Conservation (phyloP, 2,797 vertebrate species). For the Chloroceryle amazona region DNA sequence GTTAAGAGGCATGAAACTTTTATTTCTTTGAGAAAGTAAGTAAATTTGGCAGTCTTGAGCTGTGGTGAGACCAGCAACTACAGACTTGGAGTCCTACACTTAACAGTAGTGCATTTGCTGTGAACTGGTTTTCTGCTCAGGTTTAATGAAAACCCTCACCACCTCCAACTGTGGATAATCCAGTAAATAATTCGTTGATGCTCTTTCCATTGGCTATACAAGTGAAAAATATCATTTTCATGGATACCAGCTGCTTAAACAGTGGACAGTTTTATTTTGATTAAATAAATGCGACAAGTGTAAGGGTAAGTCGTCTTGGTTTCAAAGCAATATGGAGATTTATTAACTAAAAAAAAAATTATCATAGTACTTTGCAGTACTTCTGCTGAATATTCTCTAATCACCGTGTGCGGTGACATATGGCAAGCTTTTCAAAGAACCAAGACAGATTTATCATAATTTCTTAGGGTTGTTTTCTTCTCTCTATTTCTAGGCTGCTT, state of each 20-base stretch:
- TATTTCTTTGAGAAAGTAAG: not conserved
- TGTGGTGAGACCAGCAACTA: not conserved
- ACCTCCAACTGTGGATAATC: not conserved
- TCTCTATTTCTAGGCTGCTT: conserved; percentile 87
- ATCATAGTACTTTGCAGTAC: not conserved
- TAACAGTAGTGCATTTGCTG: not conserved
- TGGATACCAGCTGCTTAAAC: not conserved
- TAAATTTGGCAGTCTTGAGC: not conserved
- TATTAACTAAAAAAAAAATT: not conserved
- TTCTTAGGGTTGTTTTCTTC: not conserved
- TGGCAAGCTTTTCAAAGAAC: not conserved
- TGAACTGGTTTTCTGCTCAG: not conserved
- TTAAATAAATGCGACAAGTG: not conserved
- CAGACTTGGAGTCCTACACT: not conserved
- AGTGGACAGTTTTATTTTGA: not conserved
- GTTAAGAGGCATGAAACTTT: not conserved
- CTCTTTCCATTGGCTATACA: not conserved
- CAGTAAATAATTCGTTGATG: not conserved
- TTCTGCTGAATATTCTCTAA: not conserved
- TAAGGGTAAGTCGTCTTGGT: not conserved
- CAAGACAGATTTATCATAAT: not conserved
- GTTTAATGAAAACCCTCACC: not conserved
- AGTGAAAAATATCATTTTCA: not conserved
- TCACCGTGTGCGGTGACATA: not conserved
- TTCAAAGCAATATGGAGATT: not conserved